Base-by-base conservation (phyloP, 2,888 invertebrate species). In the Empis stercorea region DNA sequence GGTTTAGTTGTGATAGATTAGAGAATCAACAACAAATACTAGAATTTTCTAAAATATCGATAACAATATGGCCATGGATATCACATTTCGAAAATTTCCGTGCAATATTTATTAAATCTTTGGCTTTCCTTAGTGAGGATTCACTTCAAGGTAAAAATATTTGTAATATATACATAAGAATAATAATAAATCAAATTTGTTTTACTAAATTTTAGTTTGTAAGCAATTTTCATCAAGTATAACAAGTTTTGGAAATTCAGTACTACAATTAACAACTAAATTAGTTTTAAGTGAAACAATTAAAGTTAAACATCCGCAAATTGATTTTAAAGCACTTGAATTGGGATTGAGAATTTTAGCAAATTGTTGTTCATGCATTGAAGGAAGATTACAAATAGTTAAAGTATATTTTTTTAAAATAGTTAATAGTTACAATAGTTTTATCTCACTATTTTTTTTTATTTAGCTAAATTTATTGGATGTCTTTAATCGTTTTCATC, bases 61-160 rank as follows among this genome's bases (percentile, higher is more conserved):
- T 64, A 3, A 56, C 59, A 30, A 45, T 63, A 2, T 68, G 68
- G 68, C 61, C 65, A 2, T 69, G 68, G 68, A 49, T 62, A 9
- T 56, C 56, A 10, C 60, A 66, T 38, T 66, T 66, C n/a, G 43
- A 44, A 2, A 55, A 59, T 10, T 53, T 68, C 2, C 62, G 61
- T 37, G 48, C 53, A 7, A 48, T 59, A 6, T 55, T 56, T 13
- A 50, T 69, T 6, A 57, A 60, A 17, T 52, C 60, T 10, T 48
- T 59, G n/a, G 57, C 58, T 10, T 56, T 62, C 42, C 52, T 65
- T 9, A 65, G 63, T 20, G 66, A 68, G 44, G 58, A 62, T 47
- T 68, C 68, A 1, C 49, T 66, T 14, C 55, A 48, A 46, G 54
- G 54, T 52, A 47, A 44, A 23, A 20, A 10, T 13, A n/a, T n/a